Base-by-base conservation (phyloP, 2,113 vertebrate genomes). In the Morphnarchus princeps region DNA sequence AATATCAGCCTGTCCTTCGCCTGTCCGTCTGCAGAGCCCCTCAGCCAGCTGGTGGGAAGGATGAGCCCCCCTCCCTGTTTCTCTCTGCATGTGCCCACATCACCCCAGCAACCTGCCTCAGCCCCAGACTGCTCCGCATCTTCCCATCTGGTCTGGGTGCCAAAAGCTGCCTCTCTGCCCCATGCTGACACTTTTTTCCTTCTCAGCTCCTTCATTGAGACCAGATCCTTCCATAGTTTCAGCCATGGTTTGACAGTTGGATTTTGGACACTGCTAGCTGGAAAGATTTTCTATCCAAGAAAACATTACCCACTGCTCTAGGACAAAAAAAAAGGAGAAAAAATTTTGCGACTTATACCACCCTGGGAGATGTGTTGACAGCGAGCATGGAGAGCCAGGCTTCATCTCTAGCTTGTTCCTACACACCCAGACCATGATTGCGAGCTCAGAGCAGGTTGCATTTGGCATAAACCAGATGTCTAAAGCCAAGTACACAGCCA, bases 1-100 rank as follows among this genome's bases (percentile, higher is more conserved):
- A 93, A 65, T 42, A 45, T 11, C 69, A 70, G 84, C 82, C 38
- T 82, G 91, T 77, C 73, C 89, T 85, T 84, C 54, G n/a, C 57
- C 65, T 66, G 49, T 29, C 45, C 0, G 1, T 65, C 54, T 57
- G 36, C 28, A 38, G 71, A 76, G 28, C 26, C 22, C 52, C 54
- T 69, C 43, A 59, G 81, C 14, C 1, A 2, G 70, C 54, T 42
- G 28, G 38, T 50, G 47, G 62, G 31, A 82, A 32, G 62, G 74
- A 65, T 52, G 26, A 72, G 43, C 4, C 4, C 4, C 1, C 3
- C 25, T 63, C 61, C 71, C 24, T 6, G 1, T 67, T 88, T 77
- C 66, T 81, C 54, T 84, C 65, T 58, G 14, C 13, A 1, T 72
- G 43, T 62, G 63, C 34, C 43, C 65, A 43, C 4, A 2, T 92